These are phyloP conservation scores for Galbula dea DNA, from an alignment of 2,113 vertebrate species.

Conservation along the genomic window DNA sequence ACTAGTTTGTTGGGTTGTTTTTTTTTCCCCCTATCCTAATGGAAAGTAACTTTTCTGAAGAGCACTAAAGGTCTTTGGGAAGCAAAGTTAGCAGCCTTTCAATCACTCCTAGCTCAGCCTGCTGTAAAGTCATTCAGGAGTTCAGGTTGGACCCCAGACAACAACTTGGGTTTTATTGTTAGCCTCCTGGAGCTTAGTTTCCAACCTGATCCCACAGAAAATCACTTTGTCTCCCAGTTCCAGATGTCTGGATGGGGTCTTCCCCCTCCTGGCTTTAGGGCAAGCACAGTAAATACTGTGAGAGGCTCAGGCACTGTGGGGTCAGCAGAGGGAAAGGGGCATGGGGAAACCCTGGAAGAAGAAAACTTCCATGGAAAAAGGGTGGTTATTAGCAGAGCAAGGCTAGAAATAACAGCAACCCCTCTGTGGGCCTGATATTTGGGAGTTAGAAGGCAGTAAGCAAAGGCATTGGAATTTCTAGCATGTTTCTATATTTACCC, in stretches of 20 bases:
- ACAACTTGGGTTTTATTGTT: neutral
- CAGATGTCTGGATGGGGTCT: neutral
- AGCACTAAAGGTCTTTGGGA: neutral
- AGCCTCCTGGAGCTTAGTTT: neutral
- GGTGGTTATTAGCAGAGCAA: neutral
- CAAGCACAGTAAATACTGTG: neutral
- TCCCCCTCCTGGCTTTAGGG: neutral
- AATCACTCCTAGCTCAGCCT: neutral
- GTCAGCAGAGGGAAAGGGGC: neutral
- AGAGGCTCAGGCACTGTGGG: rapidly evolving
- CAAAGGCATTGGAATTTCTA: neutral
- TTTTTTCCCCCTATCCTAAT: neutral
- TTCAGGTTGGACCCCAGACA: neutral
- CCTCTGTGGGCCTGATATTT: neutral
- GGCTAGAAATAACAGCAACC: neutral
- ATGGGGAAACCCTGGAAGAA: rapidly evolving
- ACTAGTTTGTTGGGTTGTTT: neutral
- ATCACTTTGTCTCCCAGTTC: neutral
- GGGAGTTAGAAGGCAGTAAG: neutral
- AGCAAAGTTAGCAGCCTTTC: neutral
- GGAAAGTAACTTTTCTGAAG: neutral
- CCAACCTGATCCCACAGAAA: neutral
- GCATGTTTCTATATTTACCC: neutral
- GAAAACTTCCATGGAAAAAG: neutral
- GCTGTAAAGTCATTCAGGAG: neutral